These are phyloP conservation scores for Eonycteris spelaea DNA, from an alignment of 2,113 vertebrate species.

Conservation along the genomic window DNA sequence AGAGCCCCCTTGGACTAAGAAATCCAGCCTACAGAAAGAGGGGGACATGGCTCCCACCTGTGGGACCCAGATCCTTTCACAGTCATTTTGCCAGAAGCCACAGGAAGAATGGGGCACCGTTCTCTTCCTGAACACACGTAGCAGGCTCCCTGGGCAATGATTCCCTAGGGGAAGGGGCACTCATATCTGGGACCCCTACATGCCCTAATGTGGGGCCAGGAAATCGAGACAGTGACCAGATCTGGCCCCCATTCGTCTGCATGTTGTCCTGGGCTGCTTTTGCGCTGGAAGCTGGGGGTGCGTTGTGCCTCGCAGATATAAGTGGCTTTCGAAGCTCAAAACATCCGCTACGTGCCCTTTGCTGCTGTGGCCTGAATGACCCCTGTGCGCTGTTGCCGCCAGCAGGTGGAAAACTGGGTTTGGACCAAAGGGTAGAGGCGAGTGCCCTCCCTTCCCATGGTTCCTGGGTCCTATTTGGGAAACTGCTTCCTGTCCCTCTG, in stretches of 20 bases:
- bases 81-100: neutral
- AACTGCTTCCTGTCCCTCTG: neutral
- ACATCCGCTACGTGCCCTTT: too few relatives aligned
- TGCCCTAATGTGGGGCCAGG: neutral
- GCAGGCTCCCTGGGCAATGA: neutral
- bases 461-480: too few relatives aligned
- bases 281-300: neutral
- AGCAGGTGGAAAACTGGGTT: neutral
- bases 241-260: neutral
- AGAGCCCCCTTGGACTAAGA: neutral
- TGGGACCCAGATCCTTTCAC: neutral
- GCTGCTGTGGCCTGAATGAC: too few relatives aligned
- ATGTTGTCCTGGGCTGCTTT: too few relatives aligned
- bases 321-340: accelerated
- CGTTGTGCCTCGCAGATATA: neutral
- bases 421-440: neutral
- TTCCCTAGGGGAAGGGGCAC: neutral
- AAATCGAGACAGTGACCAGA: neutral
- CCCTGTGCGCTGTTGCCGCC: neutral
- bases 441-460: neutral
- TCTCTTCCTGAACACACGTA: neutral
- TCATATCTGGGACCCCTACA: too few relatives aligned
- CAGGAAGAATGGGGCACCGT: neutral
- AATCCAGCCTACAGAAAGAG: neutral
- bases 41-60: neutral